phyloP scores from a whole-genome alignment of 2,888 invertebrate species.

The Urechis unicinctus region DNA sequence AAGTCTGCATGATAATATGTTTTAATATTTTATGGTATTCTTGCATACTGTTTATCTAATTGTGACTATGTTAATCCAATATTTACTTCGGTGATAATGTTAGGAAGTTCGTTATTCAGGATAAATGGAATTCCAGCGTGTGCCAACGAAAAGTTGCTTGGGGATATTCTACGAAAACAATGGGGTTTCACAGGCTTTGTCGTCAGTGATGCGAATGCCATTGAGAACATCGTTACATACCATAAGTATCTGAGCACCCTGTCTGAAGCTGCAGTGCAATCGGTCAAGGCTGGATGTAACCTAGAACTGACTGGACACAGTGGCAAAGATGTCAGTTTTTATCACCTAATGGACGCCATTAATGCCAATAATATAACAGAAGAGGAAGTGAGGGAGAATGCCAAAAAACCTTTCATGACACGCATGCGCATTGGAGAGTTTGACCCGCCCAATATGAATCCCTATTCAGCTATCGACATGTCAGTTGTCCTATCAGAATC shows the following conservation, averaged over 20 bases:
- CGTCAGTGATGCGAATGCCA: constrained; percentile 14
- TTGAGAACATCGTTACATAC: constrained; percentile 3
- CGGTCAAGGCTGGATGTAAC: constrained; percentile 16
- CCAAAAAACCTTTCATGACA: constrained; percentile 24
- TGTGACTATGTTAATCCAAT: too few relatives aligned
- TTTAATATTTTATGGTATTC: too few relatives aligned
- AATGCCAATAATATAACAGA: neutral
- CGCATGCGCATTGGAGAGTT: constrained; percentile 26
- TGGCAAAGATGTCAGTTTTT: constrained; percentile 24
- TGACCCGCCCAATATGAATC: constrained; percentile 32
- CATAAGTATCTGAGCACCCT: constrained; percentile 10
- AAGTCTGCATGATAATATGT: too few relatives aligned
- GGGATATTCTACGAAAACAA: constrained; percentile 13
- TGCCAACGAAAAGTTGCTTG: constrained; percentile 17
- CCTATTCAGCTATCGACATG: constrained; percentile 25
- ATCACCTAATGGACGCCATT: constrained; percentile 21
- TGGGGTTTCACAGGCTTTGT: constrained; percentile 20
- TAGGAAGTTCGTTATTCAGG: too few relatives aligned
- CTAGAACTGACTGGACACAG: constrained; percentile 9
- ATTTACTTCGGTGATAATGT: too few relatives aligned
- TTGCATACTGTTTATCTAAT: too few relatives aligned
- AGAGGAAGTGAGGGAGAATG: constrained; percentile 11
- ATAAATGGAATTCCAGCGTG: constrained; percentile 20
- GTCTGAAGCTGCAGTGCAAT: constrained; percentile 13
- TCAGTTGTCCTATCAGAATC: constrained; percentile 22